Evolutionary conservation across 2,888 invertebrate species (phyloP), one percentile per base, ranked within the genome.

Genomic region (Sabellastarte sp.): DNA sequence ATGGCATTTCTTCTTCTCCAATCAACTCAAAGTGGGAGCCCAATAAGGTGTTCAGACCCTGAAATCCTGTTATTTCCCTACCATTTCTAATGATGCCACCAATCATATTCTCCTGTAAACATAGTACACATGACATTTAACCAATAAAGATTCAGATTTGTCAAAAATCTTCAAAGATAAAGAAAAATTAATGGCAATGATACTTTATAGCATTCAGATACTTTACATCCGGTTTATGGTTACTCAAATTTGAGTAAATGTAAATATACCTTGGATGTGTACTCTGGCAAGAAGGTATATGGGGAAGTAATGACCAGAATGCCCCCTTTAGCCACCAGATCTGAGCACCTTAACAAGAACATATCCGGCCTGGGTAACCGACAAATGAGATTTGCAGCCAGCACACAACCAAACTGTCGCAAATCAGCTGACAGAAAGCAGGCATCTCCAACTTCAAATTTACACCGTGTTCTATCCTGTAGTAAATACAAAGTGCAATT

Each of bases 301-400:
- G 83, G 82, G 24, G 81, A 79, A 2, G 82, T 79, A 57, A 83
- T 77, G 2, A 83, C 79, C 5, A 82, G 66, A 57, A 82, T 73
- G 32, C 82, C 82, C 50, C 74, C 75, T 24, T 76, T 71, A n/a
- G 76, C 76, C 10, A 81, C 74, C 10, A 83, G 68, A 26, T 66
- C 69, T 4, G 75, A 64, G 5, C 80, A 64, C 50, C 78, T 61
- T 31, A 74, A 64, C 20, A 83, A 70, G 71, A 83, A 83, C 30
- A 73, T 62, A 32, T 69, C 71, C 2, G 83, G 80, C 32, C 74
- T 69, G 57, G 78, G 78, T 20, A 83, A 74, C 20, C 81, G 73
- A 65, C 80, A 80, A 41, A 83, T 75, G 53, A 83, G 68, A 63
- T 83, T 83, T 0, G 81, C 80, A 29, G 82, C 82, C 41, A 83